Evolutionary conservation across 2,797 vertebrate species (phyloP).

Genomic region (Stomatorhinus walkeri): DNA sequence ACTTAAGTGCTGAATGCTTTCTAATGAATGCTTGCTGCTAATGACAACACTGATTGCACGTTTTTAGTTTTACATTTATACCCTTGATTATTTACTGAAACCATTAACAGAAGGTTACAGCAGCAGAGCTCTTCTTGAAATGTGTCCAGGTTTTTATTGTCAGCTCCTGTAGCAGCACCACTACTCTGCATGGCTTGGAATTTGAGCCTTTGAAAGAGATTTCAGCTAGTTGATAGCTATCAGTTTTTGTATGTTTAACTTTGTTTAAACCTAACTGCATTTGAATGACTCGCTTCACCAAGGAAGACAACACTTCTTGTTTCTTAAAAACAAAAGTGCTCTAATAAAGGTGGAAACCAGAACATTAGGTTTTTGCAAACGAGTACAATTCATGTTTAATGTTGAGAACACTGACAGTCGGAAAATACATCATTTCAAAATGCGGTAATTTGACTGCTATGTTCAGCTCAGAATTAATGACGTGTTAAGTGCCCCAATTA

Average conservation of each 20-base stretch:
- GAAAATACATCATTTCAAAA: neutral
- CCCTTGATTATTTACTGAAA: neutral
- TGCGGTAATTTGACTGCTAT: neutral
- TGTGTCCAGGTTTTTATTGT: neutral
- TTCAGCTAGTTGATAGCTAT: neutral
- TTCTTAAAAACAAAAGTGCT: neutral
- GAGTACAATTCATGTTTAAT: neutral
- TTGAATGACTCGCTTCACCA: neutral
- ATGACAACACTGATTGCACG: neutral
- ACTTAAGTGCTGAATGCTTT: neutral
- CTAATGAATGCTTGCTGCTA: neutral
- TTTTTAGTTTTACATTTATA: neutral
- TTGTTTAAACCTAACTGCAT: neutral
- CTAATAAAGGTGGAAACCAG: neutral
- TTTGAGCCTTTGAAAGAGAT: neutral
- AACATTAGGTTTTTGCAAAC: neutral
- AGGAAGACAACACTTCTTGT: neutral
- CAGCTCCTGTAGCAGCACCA: neutral
- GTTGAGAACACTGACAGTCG: neutral
- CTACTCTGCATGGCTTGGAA: neutral
- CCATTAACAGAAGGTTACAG: neutral
- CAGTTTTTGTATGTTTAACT: conserved; percentile 4
- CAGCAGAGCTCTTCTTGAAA: neutral
- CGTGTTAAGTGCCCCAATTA: neutral
- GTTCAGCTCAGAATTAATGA: neutral